A percentile compares a stretch with the other conserved stretches of the same genome.
phyloP scores from a whole-genome alignment of 2,888 invertebrate species.

The Sicus ferrugineus region DNA sequence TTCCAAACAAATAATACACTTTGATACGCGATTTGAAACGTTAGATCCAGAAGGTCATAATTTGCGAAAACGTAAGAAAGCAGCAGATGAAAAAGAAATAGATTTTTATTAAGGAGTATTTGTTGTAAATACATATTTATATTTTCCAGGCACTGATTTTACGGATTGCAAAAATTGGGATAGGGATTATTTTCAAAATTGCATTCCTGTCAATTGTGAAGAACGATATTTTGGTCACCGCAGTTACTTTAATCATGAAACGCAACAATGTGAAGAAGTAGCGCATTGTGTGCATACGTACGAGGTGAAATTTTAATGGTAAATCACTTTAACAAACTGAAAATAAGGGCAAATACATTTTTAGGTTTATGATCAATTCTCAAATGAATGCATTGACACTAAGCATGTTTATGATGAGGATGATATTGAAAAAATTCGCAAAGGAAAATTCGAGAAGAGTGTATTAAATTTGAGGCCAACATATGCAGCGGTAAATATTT shows the following conservation, averaged over 20 bases:
- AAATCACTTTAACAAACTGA: neutral
- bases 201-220: conserved; percentile 67
- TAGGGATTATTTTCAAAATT: conserved; percentile 65
- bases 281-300: conserved; percentile 35
- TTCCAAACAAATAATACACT: conserved; percentile 46
- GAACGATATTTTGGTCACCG: conserved; percentile 67
- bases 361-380: conserved; percentile 45
- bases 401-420: conserved; percentile 45
- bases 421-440: conserved; percentile 44
- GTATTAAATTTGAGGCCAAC: conserved; percentile 16
- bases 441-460: conserved; percentile 42
- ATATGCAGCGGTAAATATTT: neutral
- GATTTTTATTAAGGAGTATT: neutral
- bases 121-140: neutral
- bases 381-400: conserved; percentile 48
- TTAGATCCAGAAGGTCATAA: conserved; percentile 49
- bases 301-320: conserved; percentile 28
- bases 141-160: conserved; percentile 44
- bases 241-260: conserved; percentile 65
- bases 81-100: neutral
- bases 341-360: neutral
- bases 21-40: conserved; percentile 55
- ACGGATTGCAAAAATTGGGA: conserved; percentile 61
- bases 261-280: conserved; percentile 52
- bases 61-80: conserved; percentile 42